phyloP scores from a whole-genome alignment of 2,113 vertebrate genomes.

The Anguilla rostrata region DNA sequence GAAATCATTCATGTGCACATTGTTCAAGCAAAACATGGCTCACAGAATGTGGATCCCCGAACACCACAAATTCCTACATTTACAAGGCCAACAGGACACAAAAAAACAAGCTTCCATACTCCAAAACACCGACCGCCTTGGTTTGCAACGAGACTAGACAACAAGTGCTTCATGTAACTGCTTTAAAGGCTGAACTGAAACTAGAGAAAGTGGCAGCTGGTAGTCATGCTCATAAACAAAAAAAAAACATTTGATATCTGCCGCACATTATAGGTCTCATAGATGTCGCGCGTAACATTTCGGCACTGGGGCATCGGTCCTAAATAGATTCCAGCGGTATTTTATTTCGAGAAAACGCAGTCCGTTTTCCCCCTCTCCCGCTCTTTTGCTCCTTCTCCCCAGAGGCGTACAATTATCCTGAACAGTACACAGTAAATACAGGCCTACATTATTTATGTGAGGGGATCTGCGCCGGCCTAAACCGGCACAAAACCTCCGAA shows the following conservation, averaged over 20 bases:
- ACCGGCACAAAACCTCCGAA: conserved; percentile 38
- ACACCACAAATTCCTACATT: neutral
- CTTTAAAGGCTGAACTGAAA: conserved; percentile 39
- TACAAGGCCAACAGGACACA: neutral
- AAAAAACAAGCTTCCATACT: neutral
- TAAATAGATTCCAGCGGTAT: conserved; percentile 33
- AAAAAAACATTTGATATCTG: conserved; percentile 8
- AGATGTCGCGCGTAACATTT: neutral
- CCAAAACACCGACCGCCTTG: neutral
- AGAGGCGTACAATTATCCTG: conserved; percentile 56
- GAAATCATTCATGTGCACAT: neutral
- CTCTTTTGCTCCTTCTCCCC: conserved; percentile 19
- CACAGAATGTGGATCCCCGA: neutral
- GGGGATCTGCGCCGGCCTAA: conserved; percentile 49
- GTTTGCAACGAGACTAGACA: neutral
- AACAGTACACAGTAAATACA: conserved; percentile 53
- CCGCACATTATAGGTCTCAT: neutral
- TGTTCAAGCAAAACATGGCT: neutral
- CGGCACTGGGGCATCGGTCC: conserved; percentile 19
- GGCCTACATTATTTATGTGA: conserved; percentile 49
- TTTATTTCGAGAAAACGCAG: conserved; percentile 48
- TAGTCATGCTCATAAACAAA: conserved; percentile 22
- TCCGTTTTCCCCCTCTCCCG: conserved; percentile 13
- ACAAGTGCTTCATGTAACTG: neutral
- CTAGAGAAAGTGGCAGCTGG: conserved; percentile 40